These are phyloP conservation scores for Cistogaster globosa DNA, from an alignment of 2,888 invertebrate genomes.

Conservation along the genomic window DNA sequence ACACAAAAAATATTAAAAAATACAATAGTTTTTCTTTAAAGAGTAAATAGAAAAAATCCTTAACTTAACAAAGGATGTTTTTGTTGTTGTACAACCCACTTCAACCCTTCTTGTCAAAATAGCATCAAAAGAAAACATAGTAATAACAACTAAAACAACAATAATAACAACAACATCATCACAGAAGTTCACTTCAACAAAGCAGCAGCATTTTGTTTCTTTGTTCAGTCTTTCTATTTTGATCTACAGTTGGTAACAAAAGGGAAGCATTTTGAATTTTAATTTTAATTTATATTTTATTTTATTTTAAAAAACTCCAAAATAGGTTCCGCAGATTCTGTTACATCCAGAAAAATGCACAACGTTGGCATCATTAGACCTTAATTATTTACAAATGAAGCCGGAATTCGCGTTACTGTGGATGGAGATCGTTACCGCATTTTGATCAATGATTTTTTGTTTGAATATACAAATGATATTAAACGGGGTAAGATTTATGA, in stretches of 20 bases:
- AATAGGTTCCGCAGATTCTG: no score
- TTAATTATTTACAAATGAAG: no score
- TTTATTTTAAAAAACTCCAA: no score
- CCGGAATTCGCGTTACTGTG: no score
- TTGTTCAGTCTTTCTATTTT: constrained; percentile 7
- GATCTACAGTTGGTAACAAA: background rate
- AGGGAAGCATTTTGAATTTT: background rate
- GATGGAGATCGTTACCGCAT: no score
- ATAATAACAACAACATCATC: constrained; percentile 7
- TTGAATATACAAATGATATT: no score
- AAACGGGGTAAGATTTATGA: no score
- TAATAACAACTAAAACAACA: constrained; percentile 9
- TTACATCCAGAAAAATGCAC: no score
- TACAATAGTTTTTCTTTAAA: constrained; percentile 3
- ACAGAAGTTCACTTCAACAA: background rate
- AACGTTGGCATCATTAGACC: no score
- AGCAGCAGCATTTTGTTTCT: constrained; percentile 14
- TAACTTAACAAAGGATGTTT: constrained; percentile 42
- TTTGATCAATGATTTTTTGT: no score
- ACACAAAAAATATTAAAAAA: background rate
- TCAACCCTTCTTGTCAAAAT: constrained; percentile 28
- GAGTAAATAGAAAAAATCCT: constrained; percentile 44
- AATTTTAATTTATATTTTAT: background rate
- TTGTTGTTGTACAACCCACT: constrained; percentile 12
- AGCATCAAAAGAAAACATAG: constrained; percentile 1